Evolutionary conservation across 2,888 invertebrate genomes (phyloP).

Genomic region (Sisyra nigra): DNA sequence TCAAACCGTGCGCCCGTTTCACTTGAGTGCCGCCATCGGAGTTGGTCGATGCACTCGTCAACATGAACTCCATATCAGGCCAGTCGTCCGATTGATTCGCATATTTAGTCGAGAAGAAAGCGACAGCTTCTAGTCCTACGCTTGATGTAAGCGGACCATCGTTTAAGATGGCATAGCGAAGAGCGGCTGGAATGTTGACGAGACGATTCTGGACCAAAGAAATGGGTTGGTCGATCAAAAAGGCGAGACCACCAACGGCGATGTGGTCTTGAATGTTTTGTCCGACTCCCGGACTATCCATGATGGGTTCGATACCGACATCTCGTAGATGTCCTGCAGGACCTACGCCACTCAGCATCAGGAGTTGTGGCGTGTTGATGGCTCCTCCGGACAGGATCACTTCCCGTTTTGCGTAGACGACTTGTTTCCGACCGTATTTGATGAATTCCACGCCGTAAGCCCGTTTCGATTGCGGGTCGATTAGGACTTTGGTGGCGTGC

Average conservation of each 20-base stretch:
- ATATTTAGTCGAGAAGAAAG: constrained; percentile 78
- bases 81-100: constrained; percentile 75
- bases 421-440: constrained; percentile 42
- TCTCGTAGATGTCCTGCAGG: constrained; percentile 55
- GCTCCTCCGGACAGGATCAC: constrained; percentile 81
- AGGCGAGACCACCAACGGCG: constrained; percentile 69
- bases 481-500: constrained; percentile 56
- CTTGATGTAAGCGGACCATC: constrained; percentile 77
- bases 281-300: constrained; percentile 70
- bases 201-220: constrained; percentile 66
- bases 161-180: constrained; percentile 72
- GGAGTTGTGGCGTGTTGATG: constrained; percentile 77
- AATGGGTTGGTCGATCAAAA: constrained; percentile 63
- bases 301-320: constrained; percentile 38
- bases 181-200: constrained; percentile 67
- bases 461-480: constrained; percentile 48
- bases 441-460: constrained; percentile 69
- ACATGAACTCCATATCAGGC: constrained; percentile 86
- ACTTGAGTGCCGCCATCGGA: constrained; percentile 68
- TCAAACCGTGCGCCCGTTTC: constrained; percentile 64
- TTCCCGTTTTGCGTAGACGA: constrained; percentile 55
- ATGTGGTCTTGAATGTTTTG: constrained; percentile 82
- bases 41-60: constrained; percentile 65
- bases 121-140: constrained; percentile 74
- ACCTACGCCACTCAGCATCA: constrained; percentile 81